Conservation (phyloP, 2,113 vertebrate species). For the Orcinus orca region DNA sequence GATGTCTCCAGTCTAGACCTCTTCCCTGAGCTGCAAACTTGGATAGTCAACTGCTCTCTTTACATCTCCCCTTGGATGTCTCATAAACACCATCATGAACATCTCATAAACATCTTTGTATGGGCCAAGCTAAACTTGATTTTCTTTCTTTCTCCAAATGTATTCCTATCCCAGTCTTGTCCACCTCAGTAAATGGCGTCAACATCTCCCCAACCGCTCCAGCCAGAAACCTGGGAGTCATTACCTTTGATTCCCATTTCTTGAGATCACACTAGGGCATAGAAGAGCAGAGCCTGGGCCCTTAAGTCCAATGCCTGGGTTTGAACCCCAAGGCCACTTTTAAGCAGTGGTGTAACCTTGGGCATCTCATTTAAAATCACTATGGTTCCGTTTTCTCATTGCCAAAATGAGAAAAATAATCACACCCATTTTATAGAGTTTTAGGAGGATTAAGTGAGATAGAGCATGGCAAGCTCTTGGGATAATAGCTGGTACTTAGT, state of each 20-base stretch:
- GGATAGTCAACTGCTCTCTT: background rate
- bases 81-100: background rate
- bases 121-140: background rate
- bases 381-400: background rate
- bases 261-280: background rate
- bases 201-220: background rate
- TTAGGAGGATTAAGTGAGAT: background rate
- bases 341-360: background rate
- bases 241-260: background rate
- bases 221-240: background rate
- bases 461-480: background rate
- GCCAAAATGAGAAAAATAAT: background rate
- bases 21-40: background rate
- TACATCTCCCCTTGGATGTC: background rate
- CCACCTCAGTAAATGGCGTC: background rate
- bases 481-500: background rate
- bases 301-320: background rate
- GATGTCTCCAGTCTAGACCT: background rate
- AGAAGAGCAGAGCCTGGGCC: background rate
- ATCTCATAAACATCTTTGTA: background rate
- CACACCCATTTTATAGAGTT: background rate
- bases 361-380: background rate
- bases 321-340: background rate
- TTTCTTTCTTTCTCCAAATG: background rate
- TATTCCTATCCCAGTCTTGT: background rate